Conservation (phyloP, 2,797 vertebrate species). For the Carapus acus region DNA sequence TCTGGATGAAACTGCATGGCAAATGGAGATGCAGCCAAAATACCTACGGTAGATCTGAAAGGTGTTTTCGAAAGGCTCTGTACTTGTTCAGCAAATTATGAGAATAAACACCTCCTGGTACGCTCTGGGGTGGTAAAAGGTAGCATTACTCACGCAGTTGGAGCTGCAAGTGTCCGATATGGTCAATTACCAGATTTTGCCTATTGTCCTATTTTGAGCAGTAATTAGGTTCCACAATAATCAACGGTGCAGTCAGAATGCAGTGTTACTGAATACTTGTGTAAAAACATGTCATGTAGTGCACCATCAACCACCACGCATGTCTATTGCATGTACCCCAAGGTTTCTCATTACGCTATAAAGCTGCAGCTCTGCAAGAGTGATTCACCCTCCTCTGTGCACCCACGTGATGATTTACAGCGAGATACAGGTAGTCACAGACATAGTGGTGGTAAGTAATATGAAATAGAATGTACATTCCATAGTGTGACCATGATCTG, state of each 20-base stretch:
- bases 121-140: background rate
- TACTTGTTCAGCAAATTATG: no score
- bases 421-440: slow-evolving; percentile 11
- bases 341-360: background rate
- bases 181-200: slow-evolving; percentile 5
- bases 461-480: slow-evolving; percentile 14
- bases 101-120: background rate
- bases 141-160: background rate
- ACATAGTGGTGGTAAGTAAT: slow-evolving; percentile 14
- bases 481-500: slow-evolving; percentile 27
- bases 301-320: background rate
- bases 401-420: slow-evolving; percentile 1
- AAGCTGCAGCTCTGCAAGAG: background rate
- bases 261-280: slow-evolving; percentile 7
- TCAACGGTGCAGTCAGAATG: slow-evolving; percentile 1
- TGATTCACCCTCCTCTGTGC: background rate
- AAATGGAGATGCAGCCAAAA: slow-evolving; percentile 20
- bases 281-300: background rate
- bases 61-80: no score
- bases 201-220: background rate
- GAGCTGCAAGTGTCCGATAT: slow-evolving; percentile 9
- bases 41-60: no score
- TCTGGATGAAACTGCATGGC: no score
- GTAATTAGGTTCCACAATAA: slow-evolving; percentile 6
- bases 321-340: slow-evolving; percentile 4